These are phyloP conservation scores for Danio kyathit DNA, from an alignment of 2,797 vertebrate species.

Conservation along the genomic window DNA sequence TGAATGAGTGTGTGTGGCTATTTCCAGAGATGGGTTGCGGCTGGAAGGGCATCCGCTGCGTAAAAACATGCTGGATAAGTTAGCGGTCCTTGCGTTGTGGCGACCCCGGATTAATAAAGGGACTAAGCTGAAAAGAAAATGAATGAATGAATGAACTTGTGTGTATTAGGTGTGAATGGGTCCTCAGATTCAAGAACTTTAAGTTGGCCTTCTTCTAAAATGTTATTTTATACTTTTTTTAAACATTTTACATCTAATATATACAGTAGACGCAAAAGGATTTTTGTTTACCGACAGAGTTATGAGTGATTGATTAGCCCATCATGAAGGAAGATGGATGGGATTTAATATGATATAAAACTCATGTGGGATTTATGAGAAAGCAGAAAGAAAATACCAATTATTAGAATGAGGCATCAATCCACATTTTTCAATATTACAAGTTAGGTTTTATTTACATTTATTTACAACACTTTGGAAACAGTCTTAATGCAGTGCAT, in stretches of 20 bases:
- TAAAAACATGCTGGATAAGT: no score
- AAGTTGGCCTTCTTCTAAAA: not conserved
- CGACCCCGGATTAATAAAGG: no score
- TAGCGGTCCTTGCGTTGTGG: no score
- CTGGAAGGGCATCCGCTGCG: no score
- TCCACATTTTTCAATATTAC: not conserved
- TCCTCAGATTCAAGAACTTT: no score
- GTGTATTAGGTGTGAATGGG: no score
- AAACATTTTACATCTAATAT: conserved; percentile 33
- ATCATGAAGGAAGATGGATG: conserved; percentile 53
- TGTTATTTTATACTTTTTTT: conserved; percentile 12
- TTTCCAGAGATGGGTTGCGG: no score
- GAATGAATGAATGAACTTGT: no score
- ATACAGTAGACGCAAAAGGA: conserved; percentile 58
- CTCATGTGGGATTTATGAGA: not conserved
- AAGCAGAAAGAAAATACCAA: not conserved
- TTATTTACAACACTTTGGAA: not conserved
- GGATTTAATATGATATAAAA: not conserved
- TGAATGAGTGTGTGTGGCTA: no score
- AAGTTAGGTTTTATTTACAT: not conserved
- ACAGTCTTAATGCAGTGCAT: not conserved
- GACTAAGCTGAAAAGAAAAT: no score
- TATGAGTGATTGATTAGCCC: conserved; percentile 69
- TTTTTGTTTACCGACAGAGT: conserved; percentile 63
- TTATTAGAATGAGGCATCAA: not conserved